Percentiles rank a stretch among this genome's conserved stretches.
Conservation (phyloP, 2,797 vertebrate genomes). For the Falco berigora region DNA sequence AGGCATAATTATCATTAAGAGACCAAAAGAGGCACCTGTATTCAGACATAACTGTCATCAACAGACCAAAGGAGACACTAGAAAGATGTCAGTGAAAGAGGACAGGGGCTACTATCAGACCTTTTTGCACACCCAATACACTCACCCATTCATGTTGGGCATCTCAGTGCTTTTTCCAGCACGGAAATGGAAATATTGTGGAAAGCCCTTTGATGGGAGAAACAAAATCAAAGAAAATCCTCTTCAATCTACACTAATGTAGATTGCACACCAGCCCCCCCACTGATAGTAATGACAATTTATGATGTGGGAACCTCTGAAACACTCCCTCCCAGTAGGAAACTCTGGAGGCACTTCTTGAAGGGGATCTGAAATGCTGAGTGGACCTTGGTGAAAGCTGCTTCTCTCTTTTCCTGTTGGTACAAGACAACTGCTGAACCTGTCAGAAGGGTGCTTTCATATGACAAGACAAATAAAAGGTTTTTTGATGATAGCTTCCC, state of each 20-base stretch:
- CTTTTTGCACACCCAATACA: rapidly evolving
- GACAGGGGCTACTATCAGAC: neutral
- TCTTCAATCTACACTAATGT: neutral
- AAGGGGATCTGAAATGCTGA: neutral
- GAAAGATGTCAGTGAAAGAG: neutral
- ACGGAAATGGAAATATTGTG: neutral
- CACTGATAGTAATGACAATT: neutral
- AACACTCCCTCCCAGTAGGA: neutral
- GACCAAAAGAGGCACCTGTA: neutral
- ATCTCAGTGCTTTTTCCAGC: neutral
- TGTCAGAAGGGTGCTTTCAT: neutral
- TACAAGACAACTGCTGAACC: neutral
- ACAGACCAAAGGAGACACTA: neutral
- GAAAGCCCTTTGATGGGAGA: neutral
- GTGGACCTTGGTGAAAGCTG: neutral
- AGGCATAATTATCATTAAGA: neutral
- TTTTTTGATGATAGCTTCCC: neutral
- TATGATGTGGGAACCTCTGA: neutral
- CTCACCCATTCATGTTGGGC: neutral
- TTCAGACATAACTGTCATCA: neutral
- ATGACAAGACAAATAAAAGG: neutral
- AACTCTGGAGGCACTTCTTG: neutral
- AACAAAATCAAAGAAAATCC: neutral
- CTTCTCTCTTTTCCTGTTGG: neutral
- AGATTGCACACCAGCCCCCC: neutral